Percentiles rank a stretch among this genome's conserved stretches.
Conservation (phyloP, 2,888 invertebrate species). For the Dolichopus griseipennis region DNA sequence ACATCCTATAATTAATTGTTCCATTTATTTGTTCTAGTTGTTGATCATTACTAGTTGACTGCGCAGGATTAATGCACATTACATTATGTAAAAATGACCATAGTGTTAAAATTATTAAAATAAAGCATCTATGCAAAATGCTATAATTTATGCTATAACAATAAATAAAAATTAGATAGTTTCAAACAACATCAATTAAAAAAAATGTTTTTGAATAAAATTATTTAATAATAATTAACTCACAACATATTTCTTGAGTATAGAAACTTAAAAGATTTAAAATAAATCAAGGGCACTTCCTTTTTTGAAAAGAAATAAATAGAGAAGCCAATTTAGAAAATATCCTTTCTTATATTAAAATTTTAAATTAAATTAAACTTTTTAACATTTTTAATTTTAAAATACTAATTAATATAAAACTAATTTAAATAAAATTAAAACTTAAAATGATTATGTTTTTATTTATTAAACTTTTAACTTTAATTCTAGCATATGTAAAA, state of each 20-base stretch:
- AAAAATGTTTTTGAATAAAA: no score
- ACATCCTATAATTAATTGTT: slow-evolving; percentile 49
- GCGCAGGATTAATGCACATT: not conserved
- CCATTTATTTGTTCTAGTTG: slow-evolving; percentile 48
- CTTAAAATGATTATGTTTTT: not conserved
- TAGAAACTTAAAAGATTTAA: no score
- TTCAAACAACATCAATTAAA: no score
- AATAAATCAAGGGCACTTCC: no score
- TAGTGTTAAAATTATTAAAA: not conserved
- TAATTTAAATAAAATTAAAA: not conserved
- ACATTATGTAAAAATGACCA: not conserved
- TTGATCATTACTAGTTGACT: not conserved
- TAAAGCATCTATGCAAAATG: not conserved
- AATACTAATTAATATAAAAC: not conserved
- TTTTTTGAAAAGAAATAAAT: no score
- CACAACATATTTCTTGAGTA: not conserved
- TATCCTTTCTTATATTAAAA: not conserved
- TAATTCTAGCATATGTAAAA: not conserved
- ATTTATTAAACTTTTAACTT: not conserved
- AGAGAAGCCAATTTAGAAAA: no score
- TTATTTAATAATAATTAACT: not conserved
- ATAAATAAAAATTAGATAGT: no score
- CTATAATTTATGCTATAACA: no score
- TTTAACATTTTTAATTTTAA: not conserved
- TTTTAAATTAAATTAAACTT: not conserved